These are phyloP conservation scores for Sepiola atlantica DNA, from an alignment of 2,888 invertebrate species.

Conservation along the genomic window DNA sequence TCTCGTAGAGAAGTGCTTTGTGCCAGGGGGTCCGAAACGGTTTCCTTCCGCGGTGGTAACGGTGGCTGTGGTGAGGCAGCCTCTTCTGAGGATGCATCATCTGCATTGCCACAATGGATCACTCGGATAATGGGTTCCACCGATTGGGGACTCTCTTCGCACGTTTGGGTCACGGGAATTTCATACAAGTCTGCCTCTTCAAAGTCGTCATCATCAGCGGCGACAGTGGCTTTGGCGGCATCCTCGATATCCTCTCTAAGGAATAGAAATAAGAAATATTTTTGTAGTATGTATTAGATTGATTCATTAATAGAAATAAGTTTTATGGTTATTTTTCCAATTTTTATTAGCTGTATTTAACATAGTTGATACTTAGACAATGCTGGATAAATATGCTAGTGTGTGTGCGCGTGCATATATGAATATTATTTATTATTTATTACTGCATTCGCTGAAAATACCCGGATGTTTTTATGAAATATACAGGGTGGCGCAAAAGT, in stretches of 20 bases:
- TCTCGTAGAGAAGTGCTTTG: neutral
- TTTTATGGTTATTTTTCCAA: too few relatives aligned
- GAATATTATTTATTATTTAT: too few relatives aligned
- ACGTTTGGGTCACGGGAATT: constrained; percentile 57
- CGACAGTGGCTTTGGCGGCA: neutral
- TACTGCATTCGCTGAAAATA: too few relatives aligned
- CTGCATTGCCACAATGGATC: constrained; percentile 20
- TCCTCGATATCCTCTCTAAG: neutral
- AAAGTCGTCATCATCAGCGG: neutral
- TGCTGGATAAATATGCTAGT: too few relatives aligned
- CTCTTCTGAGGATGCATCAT: neutral
- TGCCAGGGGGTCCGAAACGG: neutral
- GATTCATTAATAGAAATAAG: too few relatives aligned
- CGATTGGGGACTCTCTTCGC: constrained; percentile 49
- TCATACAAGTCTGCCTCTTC: constrained; percentile 59
- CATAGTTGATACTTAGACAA: too few relatives aligned
- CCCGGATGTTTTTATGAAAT: too few relatives aligned
- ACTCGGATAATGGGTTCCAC: constrained; percentile 51
- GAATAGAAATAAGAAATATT: neutral
- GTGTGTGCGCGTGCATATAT: too few relatives aligned
- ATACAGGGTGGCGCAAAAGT: too few relatives aligned
- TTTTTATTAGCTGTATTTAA: too few relatives aligned
- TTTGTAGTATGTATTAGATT: too few relatives aligned
- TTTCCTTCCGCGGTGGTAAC: constrained; percentile 47
- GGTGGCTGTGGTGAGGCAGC: constrained; percentile 44